Evolutionary conservation across 2,113 vertebrate species (phyloP).

Genomic region (Vicugna pacos): DNA sequence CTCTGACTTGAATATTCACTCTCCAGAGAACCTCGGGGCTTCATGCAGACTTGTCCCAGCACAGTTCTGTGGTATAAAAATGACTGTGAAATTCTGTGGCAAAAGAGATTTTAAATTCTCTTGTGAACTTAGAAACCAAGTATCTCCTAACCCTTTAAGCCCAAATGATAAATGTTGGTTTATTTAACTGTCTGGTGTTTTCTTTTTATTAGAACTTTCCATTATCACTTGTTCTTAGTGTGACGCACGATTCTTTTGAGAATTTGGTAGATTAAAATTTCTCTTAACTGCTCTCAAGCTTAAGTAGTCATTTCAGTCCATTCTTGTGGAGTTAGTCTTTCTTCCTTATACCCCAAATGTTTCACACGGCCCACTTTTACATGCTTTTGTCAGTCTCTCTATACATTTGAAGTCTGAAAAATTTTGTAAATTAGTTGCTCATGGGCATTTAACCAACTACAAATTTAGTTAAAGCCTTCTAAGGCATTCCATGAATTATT

Average conservation of each 20-base stretch:
- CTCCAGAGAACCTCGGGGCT: not conserved
- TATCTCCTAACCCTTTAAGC: constrained; percentile 42
- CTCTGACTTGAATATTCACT: not conserved
- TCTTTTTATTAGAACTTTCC: constrained; percentile 17
- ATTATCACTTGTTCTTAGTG: constrained; percentile 45
- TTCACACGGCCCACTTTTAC: not conserved
- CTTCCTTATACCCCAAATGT: not conserved
- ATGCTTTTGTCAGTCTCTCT: constrained; percentile 3
- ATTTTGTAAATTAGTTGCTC: constrained; percentile 34
- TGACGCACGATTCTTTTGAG: not conserved
- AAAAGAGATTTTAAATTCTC: constrained; percentile 11
- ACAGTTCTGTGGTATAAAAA: not conserved
- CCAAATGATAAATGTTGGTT: constrained; percentile 21
- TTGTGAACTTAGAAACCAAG: constrained; percentile 40
- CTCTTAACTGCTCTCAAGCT: not conserved
- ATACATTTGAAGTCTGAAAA: constrained; percentile 15
- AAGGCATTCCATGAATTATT: constrained; percentile 35
- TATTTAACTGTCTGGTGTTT: constrained; percentile 33
- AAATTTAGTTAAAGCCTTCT: constrained; percentile 59
- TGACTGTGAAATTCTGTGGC: not conserved
- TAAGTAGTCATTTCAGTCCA: not conserved
- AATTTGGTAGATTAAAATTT: constrained; percentile 28
- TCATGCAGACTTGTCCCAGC: not conserved
- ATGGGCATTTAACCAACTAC: constrained; percentile 44
- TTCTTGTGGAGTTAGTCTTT: not conserved